Evolutionary conservation across 2,113 vertebrate genomes (phyloP), one percentile per base, ranked within the genome.

Genomic region (Colossoma macropomum): DNA sequence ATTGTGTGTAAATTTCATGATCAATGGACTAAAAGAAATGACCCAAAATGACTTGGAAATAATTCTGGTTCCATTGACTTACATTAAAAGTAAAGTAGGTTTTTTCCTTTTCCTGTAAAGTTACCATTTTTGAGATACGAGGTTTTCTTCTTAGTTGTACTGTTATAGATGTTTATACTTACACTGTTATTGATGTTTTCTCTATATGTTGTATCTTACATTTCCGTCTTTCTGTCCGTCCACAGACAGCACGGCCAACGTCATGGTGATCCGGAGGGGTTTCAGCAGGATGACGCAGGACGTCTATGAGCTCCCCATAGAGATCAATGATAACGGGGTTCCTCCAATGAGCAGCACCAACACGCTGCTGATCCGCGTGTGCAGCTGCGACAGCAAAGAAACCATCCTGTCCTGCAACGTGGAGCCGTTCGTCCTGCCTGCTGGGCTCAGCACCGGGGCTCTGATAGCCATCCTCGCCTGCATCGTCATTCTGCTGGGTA

Each of bases 401-500:
- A 95, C 90, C 9, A 90, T 97, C 88, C 94, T 96, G 0, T 97
- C 97, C 77, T 99, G 98, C 79, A 98, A 95, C 0, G 96, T 96
- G 0, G 97, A 98, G 84, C 97, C 97, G 41, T 95, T 96, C 56
- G 88, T 96, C 4, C 94, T 99, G 15, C 96, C 96, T 0, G 96
- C 98, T 0, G 97, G 98, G 0, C 95, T 99, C 41, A 99, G 98
- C 93, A 99, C 98, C 0, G 97, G 97, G 0, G 98, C 98, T 0
- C 94, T 99, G 38, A 95, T 99, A 0, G 97, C 98, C 81, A 99
- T 99, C 84, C 95, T 99, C 0, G 96, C 98, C 84, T 99, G 98
- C 80, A 99, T 99, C 2, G 96, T 98, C 87, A 99, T 99, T 11
- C 91, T 99, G 19, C 86, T 99, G 34, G 97, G 98, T 99, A 91